phyloP scores from a whole-genome alignment of 2,888 invertebrate genomes.

The Lasioglossum calceatum region DNA sequence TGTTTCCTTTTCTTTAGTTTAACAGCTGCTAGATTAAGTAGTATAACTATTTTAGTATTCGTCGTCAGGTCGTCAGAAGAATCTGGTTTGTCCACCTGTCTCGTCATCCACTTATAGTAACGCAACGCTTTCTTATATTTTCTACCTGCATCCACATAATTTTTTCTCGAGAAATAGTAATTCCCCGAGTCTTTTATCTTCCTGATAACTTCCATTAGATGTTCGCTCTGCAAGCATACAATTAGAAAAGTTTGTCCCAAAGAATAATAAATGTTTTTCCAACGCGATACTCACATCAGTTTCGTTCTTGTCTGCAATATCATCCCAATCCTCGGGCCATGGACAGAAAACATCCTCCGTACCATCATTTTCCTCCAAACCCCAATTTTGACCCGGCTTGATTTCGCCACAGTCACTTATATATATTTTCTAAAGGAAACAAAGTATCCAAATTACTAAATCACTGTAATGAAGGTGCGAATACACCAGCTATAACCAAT shows the following conservation, averaged over 20 bases:
- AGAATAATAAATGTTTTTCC: not conserved
- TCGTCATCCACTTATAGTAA: slow-evolving; percentile 87
- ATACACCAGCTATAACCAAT: not conserved
- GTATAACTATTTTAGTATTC: slow-evolving; percentile 85
- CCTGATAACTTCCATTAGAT: slow-evolving; percentile 86
- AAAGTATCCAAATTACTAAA: not conserved
- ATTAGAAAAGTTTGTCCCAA: slow-evolving; percentile 29
- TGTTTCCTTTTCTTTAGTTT: slow-evolving; percentile 88
- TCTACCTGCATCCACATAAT: slow-evolving; percentile 88
- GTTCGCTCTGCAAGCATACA: slow-evolving; percentile 83
- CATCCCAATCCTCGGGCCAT: slow-evolving; percentile 91
- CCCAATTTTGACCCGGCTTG: slow-evolving; percentile 87
- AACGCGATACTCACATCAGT: slow-evolving; percentile 64
- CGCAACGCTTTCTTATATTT: slow-evolving; percentile 93
- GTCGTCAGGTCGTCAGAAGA: slow-evolving; percentile 71
- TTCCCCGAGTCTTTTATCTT: slow-evolving; percentile 91
- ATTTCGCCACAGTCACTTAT: slow-evolving; percentile 90
- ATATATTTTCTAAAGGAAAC: slow-evolving; percentile 70
- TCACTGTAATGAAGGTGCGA: not conserved
- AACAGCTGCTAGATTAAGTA: slow-evolving; percentile 91
- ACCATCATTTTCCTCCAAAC: slow-evolving; percentile 89
- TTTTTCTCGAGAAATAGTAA: slow-evolving; percentile 87
- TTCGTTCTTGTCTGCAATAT: slow-evolving; percentile 60
- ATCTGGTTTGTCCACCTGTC: slow-evolving; percentile 75
- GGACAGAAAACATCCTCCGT: slow-evolving; percentile 90